Evolutionary conservation across 1,140 invertebrate species (phyloP), one percentile per base, ranked within the genome.

Genomic region (Paraescarpia echinospica): DNA sequence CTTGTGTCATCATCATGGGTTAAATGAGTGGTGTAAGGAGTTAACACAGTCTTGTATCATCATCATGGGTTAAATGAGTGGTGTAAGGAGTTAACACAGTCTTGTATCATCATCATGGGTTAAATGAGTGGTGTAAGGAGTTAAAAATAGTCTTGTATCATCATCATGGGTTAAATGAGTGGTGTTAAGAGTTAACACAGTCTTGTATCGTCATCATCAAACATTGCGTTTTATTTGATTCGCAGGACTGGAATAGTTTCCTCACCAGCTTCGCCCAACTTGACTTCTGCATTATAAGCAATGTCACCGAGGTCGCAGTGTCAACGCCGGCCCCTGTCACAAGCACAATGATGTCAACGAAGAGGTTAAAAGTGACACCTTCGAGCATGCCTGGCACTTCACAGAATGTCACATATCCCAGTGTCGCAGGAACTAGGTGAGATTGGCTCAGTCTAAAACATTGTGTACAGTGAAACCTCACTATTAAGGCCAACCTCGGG

Each of bases 201-300:
- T 77, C 59, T 77, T 77, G 27, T 31, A 1, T 77, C 12, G 41
- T 41, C 59, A 77, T 77, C 59, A 27, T 77, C 22, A 12, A 27
- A 22, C 59, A 77, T 27, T 2, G 59, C 22, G 14, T 77, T 6
- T 77, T 77, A 27, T 77, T 77, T 77, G 89, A 41, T 93, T 93
- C 94, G 59, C 93, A 96, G 95, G 95, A 96, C 91, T 96, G 95
- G 95, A 96, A 96, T 92, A 94, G 93, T 48, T 96, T 96, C 93
- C 94, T 96, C 35, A 94, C 95, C 89, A 94, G 94, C 88, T 94
- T 96, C 93, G 92, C 94, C 27, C 93, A 94, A n/a, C 92, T 95
- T 14, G 94, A 96, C 41, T 96, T 95, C 90, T 96, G 95, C 93
- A 93, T 95, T 31, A 12, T 35, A 51, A 33, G 41, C 35, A 91